Conservation (phyloP, 2,888 invertebrate genomes). For the Pammene fasciana region DNA sequence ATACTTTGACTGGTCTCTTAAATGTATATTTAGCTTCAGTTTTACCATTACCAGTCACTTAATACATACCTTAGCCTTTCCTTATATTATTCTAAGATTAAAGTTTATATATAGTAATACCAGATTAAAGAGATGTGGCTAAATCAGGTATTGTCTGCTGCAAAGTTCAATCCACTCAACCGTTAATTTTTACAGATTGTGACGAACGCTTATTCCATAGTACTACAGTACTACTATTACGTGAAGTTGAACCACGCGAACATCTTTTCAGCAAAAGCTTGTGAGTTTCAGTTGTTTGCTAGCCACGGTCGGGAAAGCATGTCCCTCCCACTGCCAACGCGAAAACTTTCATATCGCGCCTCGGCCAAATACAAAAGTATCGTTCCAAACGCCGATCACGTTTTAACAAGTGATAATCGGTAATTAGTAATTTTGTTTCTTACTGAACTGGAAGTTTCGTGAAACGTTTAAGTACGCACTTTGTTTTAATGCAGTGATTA, state of each 20-base stretch:
- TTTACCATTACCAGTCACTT: no score
- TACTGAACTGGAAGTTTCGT: neutral
- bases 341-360: slow-evolving; percentile 29
- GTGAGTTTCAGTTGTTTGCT: slow-evolving; percentile 66
- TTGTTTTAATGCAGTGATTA: slow-evolving; percentile 7
- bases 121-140: no score
- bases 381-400: neutral
- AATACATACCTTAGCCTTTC: no score
- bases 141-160: no score
- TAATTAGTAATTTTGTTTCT: neutral
- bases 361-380: neutral
- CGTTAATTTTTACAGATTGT: no score
- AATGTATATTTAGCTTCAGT: no score
- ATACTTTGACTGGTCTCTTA: no score
- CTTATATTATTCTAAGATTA: no score
- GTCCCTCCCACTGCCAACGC: slow-evolving; percentile 47
- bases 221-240: neutral
- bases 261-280: slow-evolving; percentile 38
- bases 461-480: neutral
- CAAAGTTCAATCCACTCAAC: no score
- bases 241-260: slow-evolving; percentile 16
- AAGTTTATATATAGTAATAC: no score
- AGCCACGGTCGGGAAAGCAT: slow-evolving; percentile 57
- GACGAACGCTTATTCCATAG: no score
- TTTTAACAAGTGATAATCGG: neutral